Evolutionary conservation across 23 tunicate genomes (phyloP).

Genomic region (Halocynthia aurantium): DNA sequence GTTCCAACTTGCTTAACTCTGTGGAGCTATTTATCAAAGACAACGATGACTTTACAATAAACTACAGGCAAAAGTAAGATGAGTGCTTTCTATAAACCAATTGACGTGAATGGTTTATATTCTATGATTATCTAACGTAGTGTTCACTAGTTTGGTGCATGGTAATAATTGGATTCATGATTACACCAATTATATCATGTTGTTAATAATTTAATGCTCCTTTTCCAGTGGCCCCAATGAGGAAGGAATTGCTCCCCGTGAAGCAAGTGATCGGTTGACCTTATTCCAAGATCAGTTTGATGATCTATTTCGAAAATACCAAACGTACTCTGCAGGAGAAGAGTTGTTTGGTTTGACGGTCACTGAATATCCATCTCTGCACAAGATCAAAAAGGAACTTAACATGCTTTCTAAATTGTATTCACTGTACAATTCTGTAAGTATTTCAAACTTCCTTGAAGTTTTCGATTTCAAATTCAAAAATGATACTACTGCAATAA

Average conservation of each 20-base stretch:
- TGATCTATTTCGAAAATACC: slow-evolving; percentile 76
- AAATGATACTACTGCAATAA: not conserved
- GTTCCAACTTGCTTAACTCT: slow-evolving; percentile 37
- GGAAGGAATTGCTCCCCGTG: slow-evolving; percentile 89
- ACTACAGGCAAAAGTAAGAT: slow-evolving; percentile 61
- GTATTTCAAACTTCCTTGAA: not conserved
- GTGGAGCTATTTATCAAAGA: slow-evolving; percentile 64
- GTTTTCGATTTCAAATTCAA: not conserved
- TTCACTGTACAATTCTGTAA: slow-evolving; percentile 82
- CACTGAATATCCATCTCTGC: slow-evolving; percentile 83
- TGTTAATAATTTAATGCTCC: not conserved
- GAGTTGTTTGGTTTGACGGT: slow-evolving; percentile 84
- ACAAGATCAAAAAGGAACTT: slow-evolving; percentile 83
- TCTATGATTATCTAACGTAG: too few relatives aligned
- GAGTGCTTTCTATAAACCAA: too few relatives aligned
- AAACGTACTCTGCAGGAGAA: slow-evolving; percentile 90
- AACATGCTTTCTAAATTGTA: slow-evolving; percentile 88
- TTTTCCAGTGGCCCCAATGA: slow-evolving; percentile 71
- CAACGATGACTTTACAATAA: slow-evolving; percentile 34
- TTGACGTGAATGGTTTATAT: too few relatives aligned
- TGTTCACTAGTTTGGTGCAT: not conserved
- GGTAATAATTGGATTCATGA: not conserved
- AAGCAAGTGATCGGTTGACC: slow-evolving; percentile 81
- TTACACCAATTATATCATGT: not conserved
- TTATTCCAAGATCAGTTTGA: slow-evolving; percentile 90